Evolutionary conservation across 2,888 invertebrate genomes (phyloP), one percentile per base, ranked within the genome.

Genomic region (Eulithis testata): DNA sequence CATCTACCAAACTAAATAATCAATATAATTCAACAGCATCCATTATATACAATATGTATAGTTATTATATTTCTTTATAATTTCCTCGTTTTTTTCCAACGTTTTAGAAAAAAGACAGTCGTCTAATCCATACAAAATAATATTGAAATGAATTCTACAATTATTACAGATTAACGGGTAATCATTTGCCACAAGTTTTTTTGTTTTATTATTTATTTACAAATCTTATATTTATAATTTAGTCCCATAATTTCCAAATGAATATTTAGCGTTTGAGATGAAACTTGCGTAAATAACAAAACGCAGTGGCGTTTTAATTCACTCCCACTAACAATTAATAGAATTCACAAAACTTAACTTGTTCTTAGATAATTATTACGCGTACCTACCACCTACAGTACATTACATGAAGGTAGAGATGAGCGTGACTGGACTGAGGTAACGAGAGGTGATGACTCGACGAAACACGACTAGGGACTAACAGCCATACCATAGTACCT

Each of bases 41-140:
- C 85, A 80, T 87, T 93, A 91, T 92, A 89, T 92, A 93, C 92
- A 93, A 87, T 90, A 90, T 91, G 87, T 91, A 92, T 91, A 91
- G 80, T 86, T 89, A 87, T 76, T 86, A 73, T 82, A 83, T 62
- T 83, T 85, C 73, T 80, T 82, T 63, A 79, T 81, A 75, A 80
- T 81, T 79, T 79, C 76, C 76, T 79, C 66, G 49, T 71, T 77
- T 76, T 82, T 55, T 37, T 77, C 21, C 80, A 85, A 82, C 84
- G 77, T 80, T 82, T 81, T 83, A 82, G 84, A 83, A 83, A 84
- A 81, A 82, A 84, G 82, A 81, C 78, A 57, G 63, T 61, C 68
- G 66, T 68, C 82, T 83, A 82, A 81, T 82, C 52, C 79, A 84
- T 87, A 90, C 79, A 89, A 90, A 89, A 87, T 77, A 84, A 89